phyloP scores from a whole-genome alignment of 2,888 invertebrate species.

The Rugalucina vietnamica region DNA sequence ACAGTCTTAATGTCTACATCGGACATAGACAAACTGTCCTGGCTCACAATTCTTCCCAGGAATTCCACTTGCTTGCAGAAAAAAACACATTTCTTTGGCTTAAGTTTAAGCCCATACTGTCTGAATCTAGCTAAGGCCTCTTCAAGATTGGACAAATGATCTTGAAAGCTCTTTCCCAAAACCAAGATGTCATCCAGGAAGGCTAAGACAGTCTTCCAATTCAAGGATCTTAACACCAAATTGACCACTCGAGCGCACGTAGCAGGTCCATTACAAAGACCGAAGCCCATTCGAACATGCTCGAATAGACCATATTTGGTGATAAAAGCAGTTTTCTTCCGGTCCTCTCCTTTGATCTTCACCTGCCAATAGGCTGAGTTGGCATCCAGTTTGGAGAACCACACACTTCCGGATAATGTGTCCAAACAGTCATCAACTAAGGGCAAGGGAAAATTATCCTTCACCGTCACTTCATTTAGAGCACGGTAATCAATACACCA shows the following conservation, averaged over 20 bases:
- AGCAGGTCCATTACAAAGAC: constrained; percentile 59
- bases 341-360: constrained; percentile 37
- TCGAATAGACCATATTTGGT: constrained; percentile 63
- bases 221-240: constrained; percentile 3
- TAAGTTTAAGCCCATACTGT: constrained; percentile 43
- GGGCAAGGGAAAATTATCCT: constrained; percentile 19
- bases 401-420: constrained; percentile 38
- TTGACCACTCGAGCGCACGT: constrained; percentile 36
- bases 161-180: constrained; percentile 45
- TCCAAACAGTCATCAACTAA: constrained; percentile 50
- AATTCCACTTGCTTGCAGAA: not conserved
- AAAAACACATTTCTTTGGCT: constrained; percentile 23
- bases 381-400: constrained; percentile 52
- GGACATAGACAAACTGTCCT: constrained; percentile 1
- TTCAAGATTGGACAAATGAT: constrained; percentile 39
- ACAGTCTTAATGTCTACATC: constrained; percentile 29
- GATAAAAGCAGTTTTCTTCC: constrained; percentile 61
- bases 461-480: not conserved
- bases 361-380: constrained; percentile 57
- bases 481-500: constrained; percentile 21
- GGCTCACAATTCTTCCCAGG: not conserved
- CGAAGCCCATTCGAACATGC: constrained; percentile 56
- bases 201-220: constrained; percentile 32
- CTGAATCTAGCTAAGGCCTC: constrained; percentile 46
- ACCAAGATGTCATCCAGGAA: constrained; percentile 65